Conservation (phyloP, 2,797 vertebrate species). For the Gambelia wislizenii region DNA sequence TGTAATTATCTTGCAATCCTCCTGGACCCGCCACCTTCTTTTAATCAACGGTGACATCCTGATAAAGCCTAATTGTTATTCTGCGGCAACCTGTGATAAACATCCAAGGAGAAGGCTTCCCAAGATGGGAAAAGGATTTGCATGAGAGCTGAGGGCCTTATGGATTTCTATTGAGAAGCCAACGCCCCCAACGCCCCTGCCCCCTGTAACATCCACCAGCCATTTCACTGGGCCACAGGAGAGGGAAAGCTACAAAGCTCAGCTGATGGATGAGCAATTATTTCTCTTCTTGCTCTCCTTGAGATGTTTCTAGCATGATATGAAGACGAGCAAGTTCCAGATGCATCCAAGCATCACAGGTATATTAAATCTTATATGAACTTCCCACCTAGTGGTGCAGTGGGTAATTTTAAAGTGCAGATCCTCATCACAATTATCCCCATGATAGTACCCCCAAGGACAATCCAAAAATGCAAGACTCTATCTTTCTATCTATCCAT, state of each 20-base stretch:
- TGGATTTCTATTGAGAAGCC: neutral
- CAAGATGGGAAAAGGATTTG: neutral
- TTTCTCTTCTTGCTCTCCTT: neutral
- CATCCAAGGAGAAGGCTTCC: conserved; percentile 8
- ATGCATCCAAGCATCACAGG: neutral
- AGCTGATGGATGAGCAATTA: neutral
- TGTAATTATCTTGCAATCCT: conserved; percentile 37
- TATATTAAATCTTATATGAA: neutral
- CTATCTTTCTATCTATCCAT: too few species aligned
- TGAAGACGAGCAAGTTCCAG: neutral
- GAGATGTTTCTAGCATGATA: too few species aligned
- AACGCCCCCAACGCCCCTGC: neutral
- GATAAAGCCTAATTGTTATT: conserved; percentile 48
- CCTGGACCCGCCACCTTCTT: conserved; percentile 35
- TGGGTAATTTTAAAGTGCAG: too few species aligned
- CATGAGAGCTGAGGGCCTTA: neutral
- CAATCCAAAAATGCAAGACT: too few species aligned
- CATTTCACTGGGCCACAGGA: neutral
- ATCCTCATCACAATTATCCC: too few species aligned
- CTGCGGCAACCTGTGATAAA: conserved; percentile 31
- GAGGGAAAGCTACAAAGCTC: neutral
- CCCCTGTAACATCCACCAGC: neutral
- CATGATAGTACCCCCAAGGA: too few species aligned
- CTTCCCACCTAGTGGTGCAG: too few species aligned
- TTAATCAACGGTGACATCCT: conserved; percentile 45